Evolutionary conservation across 1,140 invertebrate species (phyloP), one percentile per base, ranked within the genome.

Genomic region (Magallana gigas): DNA sequence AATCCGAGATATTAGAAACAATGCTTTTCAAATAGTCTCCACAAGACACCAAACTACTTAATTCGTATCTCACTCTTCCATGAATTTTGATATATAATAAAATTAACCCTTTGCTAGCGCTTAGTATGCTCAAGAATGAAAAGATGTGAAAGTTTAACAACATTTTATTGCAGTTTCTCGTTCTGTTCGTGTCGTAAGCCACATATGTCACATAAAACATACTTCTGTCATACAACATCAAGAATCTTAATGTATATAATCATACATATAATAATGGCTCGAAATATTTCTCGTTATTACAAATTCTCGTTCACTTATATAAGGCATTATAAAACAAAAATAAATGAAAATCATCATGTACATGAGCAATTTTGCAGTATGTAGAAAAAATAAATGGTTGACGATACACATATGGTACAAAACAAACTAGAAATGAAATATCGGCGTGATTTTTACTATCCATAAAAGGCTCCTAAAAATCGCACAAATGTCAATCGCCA

Each of bases 131-230:
- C 36, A 48, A 48, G 36, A 48, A 48, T 48, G 36, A 48, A 48
- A 29, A 18, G 23, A 76, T 11, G 4, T 76, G 18, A 76, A 76
- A 76, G 29, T 76, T 29, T 76, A 76, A 76, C 68, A 76, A 76
- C 85, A 86, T 86, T 86, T 83, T 86, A 86, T 86, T 86, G 85
- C 85, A 80, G 76, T 86, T 23, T 86, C 85, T 86, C 85, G 85
- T 86, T 86, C 76, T 86, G 85, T 16, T 80, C 48, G 76, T 86
- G 68, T 58, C 76, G 60, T 81, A 71, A 71, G 80, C 29, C 36
- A 29, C 23, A 86, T 83, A 57, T 81, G 80, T 71, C 76, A 86
- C 57, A 71, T 86, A 81, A 86, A 58, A 64, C 80, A 80, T 80
- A 86, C 81, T 86, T 86, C 76, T 59, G 58, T 59, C 71, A 86